These are phyloP conservation scores for Pygoscelis antarcticus DNA, from an alignment of 2,113 vertebrate species.

Conservation along the genomic window DNA sequence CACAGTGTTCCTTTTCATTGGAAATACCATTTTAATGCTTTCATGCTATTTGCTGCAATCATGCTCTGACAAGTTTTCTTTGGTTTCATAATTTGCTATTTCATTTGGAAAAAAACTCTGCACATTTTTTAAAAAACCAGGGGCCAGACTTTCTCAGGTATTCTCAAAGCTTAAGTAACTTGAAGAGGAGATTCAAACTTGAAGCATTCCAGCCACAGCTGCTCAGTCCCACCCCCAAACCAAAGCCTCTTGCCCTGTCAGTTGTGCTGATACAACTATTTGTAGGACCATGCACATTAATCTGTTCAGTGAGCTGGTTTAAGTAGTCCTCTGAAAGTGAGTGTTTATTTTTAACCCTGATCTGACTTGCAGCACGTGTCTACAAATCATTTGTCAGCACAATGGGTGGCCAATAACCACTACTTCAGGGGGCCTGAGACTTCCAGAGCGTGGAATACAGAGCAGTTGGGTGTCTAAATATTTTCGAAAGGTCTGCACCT, in stretches of 20 bases:
- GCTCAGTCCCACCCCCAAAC: background rate
- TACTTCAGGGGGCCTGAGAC: background rate
- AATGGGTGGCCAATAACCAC: background rate
- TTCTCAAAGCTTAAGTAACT: background rate
- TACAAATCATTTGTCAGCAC: slow-evolving; percentile 19
- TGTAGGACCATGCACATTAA: background rate
- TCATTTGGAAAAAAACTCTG: background rate
- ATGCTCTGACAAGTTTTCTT: background rate
- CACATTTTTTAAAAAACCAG: background rate
- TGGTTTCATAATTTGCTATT: background rate
- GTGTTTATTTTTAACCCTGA: slow-evolving; percentile 46
- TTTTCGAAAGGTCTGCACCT: background rate
- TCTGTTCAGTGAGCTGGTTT: slow-evolving; percentile 11
- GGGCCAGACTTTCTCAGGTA: background rate
- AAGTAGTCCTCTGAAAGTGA: background rate
- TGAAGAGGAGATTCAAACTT: background rate
- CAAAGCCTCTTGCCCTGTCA: background rate
- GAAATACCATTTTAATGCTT: background rate
- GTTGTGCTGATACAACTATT: slow-evolving; percentile 25
- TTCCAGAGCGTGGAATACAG: background rate
- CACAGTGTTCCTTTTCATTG: background rate
- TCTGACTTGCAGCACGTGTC: background rate
- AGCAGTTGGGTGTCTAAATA: background rate
- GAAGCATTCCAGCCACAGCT: background rate
- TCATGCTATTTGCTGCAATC: background rate